Base-by-base conservation (phyloP, 2,888 invertebrate genomes). In the Nomada goodeniana region DNA sequence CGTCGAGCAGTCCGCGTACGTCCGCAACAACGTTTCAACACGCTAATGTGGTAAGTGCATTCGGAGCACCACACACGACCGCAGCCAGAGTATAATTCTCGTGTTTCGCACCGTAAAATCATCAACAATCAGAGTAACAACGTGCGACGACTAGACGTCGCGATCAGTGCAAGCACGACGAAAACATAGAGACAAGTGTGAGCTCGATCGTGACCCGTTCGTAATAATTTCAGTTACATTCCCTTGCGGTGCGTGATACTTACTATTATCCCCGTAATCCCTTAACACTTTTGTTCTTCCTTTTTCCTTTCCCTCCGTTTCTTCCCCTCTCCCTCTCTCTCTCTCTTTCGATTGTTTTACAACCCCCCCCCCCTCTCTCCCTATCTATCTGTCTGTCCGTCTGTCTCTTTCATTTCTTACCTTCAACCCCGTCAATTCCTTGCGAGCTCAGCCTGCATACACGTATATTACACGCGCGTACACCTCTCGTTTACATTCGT, bases 1-100 rank as follows among this genome's bases (percentile, higher is more conserved):
- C 90, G 91, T 91, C 91, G 92, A 90, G 89, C 91, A 91, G 92
- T 90, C 89, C 92, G 92, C 90, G 91, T 91, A 91, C 87, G 91
- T 91, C 91, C 92, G 92, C 86, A 90, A 89, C 87, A 84, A 88
- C 88, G 88, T 88, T 88, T 79, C 81, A 83, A 60, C 81, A 77
- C 79, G 71, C 79, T 81, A 78, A 86, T 80, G 83, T 82, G 82
- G 47, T 76, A 80, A 36, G 82, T 82, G 80, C 63, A 76, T 44
- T 59, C 80, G 80, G 76, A 60, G 57, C 53, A 83, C 36, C 83
- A 70, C 70, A 81, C 78, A 84, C 84, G 82, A 67, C 64, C 82
- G 82, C 64, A 82, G 57, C 67, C 67, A 76, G 59, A 59, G 85
- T 80, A 72, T 44, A 55, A 60, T 75, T 55, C 36, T 59, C 82